These are phyloP conservation scores for Aphidius gifuensis DNA, from an alignment of 1,140 invertebrate genomes.

Conservation along the genomic window DNA sequence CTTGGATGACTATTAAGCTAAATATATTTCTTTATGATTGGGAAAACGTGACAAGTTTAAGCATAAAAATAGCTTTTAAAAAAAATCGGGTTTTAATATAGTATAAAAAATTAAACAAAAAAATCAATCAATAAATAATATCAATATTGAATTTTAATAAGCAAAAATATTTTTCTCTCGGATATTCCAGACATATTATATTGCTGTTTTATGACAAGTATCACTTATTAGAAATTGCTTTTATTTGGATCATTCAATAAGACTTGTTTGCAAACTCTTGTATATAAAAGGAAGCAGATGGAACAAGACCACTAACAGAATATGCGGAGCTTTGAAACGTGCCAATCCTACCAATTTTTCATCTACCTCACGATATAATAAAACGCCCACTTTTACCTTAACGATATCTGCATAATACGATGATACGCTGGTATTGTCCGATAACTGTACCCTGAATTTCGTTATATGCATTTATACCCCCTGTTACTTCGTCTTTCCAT, in stretches of 20 bases:
- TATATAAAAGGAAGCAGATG: background rate
- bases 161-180: no score
- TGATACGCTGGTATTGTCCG: constrained; percentile 26
- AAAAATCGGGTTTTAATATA: background rate
- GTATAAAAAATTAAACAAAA: no score
- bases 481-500: background rate
- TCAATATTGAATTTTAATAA: no score
- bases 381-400: constrained; percentile 5
- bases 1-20: constrained; percentile 23
- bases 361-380: constrained; percentile 24
- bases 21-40: constrained; percentile 18
- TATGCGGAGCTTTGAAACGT: constrained; percentile 21
- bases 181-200: background rate
- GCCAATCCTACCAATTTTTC: constrained; percentile 27
- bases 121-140: no score
- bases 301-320: constrained; percentile 20
- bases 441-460: background rate
- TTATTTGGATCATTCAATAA: background rate
- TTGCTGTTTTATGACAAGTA: constrained; percentile 9
- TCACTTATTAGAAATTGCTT: constrained; percentile 15
- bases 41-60: constrained; percentile 25
- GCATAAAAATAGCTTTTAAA: constrained; percentile 19
- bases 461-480: background rate
- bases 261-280: constrained; percentile 12
- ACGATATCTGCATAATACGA: constrained; percentile 31